Percentiles rank a stretch among this genome's conserved stretches.
These are phyloP conservation scores for Lacanobia oleracea DNA, from an alignment of 2,888 invertebrate species.

Conservation along the genomic window DNA sequence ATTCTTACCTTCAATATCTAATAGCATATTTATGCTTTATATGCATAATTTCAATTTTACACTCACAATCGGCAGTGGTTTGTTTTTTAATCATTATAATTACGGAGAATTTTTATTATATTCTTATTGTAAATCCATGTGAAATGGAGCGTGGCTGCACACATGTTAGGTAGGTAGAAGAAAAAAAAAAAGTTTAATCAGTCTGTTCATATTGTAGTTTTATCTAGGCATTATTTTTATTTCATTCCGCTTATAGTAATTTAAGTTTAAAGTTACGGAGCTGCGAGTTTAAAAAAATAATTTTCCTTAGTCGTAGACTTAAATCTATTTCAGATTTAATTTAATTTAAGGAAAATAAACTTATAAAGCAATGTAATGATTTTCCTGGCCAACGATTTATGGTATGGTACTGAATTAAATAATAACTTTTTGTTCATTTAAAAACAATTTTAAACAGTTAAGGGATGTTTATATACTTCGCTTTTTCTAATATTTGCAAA, in stretches of 20 bases:
- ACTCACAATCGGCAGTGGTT: not conserved
- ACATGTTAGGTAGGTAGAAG: not conserved
- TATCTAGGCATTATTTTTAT: not conserved
- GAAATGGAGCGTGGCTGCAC: conserved; percentile 4
- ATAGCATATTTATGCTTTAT: not conserved
- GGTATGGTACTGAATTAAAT: not conserved
- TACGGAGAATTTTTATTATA: not conserved
- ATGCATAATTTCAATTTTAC: not conserved
- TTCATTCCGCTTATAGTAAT: not conserved
- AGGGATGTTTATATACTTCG: too few relatives aligned
- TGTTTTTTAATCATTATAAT: not conserved
- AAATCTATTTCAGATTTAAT: not conserved
- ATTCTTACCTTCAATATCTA: not conserved
- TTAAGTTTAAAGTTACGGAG: not conserved
- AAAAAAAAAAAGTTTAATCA: not conserved
- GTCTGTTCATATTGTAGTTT: conserved; percentile 1
- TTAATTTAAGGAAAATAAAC: not conserved
- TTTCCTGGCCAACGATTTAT: not conserved
- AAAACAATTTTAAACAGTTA: not conserved
- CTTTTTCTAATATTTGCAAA: too few relatives aligned
- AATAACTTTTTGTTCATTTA: not conserved
- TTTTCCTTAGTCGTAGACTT: not conserved
- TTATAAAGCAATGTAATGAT: not conserved
- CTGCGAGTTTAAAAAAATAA: too few relatives aligned
- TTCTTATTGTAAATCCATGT: conserved; percentile 17